A percentile compares a stretch with the other conserved stretches of the same genome.
Conservation (phyloP, 2,113 vertebrate species). For the Pterocles gutturalis region DNA sequence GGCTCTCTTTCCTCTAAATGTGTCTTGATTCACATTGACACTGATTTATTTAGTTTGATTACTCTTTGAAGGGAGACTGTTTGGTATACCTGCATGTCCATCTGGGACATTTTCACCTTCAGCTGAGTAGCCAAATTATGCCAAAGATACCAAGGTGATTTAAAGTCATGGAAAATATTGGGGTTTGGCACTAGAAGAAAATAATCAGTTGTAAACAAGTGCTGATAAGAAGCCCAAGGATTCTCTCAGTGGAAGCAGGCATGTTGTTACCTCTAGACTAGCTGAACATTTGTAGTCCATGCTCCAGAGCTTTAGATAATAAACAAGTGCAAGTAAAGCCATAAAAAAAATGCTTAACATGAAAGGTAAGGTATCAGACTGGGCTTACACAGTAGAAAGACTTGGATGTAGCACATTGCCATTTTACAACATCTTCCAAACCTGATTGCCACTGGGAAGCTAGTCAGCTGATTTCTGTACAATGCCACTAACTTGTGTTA, state of each 20-base stretch:
- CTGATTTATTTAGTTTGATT: neutral
- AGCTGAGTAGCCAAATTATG: neutral
- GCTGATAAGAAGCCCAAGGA: neutral
- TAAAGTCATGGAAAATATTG: neutral
- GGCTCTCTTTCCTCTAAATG: neutral
- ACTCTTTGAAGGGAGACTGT: neutral
- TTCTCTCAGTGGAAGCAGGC: neutral
- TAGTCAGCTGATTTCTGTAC: neutral
- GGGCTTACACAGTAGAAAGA: neutral
- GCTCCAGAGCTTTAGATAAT: neutral
- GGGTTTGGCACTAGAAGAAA: neutral
- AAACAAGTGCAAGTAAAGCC: neutral
- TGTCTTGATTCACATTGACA: neutral
- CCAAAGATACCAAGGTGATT: neutral
- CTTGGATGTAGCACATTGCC: neutral
- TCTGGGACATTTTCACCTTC: neutral
- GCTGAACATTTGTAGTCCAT: neutral
- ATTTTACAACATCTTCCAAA: neutral
- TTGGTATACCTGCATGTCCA: neutral
- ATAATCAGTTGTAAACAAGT: neutral
- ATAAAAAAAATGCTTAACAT: neutral
- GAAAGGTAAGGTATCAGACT: neutral
- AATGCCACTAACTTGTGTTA: neutral
- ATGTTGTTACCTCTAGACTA: neutral
- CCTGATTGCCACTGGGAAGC: neutral